Evolutionary conservation across 2,113 vertebrate genomes (phyloP).

Genomic region (Numenius arquata): DNA sequence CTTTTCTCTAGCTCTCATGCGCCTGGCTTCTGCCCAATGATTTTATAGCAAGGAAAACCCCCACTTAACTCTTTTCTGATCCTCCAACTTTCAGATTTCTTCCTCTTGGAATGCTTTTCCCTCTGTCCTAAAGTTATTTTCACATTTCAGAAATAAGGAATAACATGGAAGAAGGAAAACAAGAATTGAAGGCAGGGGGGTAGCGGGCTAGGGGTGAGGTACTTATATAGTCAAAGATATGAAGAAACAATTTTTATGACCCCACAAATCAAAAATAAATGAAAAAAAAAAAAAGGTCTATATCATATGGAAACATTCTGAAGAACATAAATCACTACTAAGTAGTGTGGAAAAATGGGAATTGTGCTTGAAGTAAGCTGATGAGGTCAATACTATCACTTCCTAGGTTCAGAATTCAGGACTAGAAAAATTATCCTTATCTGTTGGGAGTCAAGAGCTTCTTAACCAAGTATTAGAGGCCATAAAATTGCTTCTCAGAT

Average conservation of each 20-base stretch:
- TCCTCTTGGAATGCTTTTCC: background rate
- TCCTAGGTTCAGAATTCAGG: slow-evolving; percentile 47
- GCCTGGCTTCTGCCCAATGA: slow-evolving; percentile 13
- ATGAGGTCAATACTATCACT: slow-evolving; percentile 16
- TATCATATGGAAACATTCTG: slow-evolving; percentile 29
- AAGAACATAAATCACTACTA: background rate
- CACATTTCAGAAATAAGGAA: background rate
- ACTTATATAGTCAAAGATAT: background rate
- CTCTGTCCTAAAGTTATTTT: background rate
- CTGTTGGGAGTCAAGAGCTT: slow-evolving; percentile 40
- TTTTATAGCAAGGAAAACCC: slow-evolving; percentile 14
- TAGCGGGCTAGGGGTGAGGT: background rate
- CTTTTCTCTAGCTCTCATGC: background rate
- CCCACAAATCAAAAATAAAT: slow-evolving; percentile 14
- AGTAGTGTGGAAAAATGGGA: slow-evolving; percentile 6
- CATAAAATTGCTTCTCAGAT: slow-evolving; percentile 22
- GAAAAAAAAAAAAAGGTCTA: background rate
- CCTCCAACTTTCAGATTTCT: background rate
- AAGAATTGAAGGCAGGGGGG: background rate
- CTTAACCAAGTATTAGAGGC: background rate
- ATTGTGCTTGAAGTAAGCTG: slow-evolving; percentile 14
- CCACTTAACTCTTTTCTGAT: slow-evolving; percentile 14
- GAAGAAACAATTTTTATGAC: background rate
- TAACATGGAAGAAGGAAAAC: background rate
- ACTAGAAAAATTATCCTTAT: slow-evolving; percentile 42